Percentiles rank a stretch among this genome's conserved stretches.
phyloP scores from a whole-genome alignment of 2,888 invertebrate species.

The Sclerodermus sp. region DNA sequence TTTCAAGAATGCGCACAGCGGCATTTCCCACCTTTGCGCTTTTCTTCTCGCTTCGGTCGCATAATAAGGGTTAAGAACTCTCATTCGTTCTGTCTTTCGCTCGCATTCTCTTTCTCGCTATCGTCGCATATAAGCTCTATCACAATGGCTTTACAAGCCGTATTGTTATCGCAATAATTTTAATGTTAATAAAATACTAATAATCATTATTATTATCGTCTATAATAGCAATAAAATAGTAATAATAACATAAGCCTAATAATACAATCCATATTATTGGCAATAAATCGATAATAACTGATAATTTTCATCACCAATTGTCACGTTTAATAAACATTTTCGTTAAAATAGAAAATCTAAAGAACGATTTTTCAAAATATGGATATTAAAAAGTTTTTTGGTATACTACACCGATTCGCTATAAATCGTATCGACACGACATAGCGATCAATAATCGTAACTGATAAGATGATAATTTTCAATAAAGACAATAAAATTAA shows the following conservation, averaged over 20 bases:
- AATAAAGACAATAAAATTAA: slow-evolving; percentile 12
- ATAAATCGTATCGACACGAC: not conserved
- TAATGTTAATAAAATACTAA: slow-evolving; percentile 20
- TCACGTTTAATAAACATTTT: slow-evolving; percentile 6
- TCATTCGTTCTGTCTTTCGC: slow-evolving; percentile 13
- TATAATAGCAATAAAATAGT: slow-evolving; percentile 37
- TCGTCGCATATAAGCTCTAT: slow-evolving; percentile 56
- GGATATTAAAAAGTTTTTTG: slow-evolving; percentile 4
- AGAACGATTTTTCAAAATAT: slow-evolving; percentile 11
- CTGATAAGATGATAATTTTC: not conserved
- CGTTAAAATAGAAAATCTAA: slow-evolving; percentile 15
- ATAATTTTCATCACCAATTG: slow-evolving; percentile 30
- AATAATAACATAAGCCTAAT: slow-evolving; percentile 42
- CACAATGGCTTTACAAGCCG: slow-evolving; percentile 58
- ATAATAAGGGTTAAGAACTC: slow-evolving; percentile 8
- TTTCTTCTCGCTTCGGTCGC: slow-evolving; percentile 6
- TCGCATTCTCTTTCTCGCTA: slow-evolving; percentile 12
- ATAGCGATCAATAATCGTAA: slow-evolving; percentile 8
- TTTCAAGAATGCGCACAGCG: slow-evolving; percentile 21
- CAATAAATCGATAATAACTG: slow-evolving; percentile 33
- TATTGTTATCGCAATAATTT: slow-evolving; percentile 44
- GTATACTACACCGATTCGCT: slow-evolving; percentile 9
- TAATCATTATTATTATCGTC: slow-evolving; percentile 31
- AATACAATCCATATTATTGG: slow-evolving; percentile 20
- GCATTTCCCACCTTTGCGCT: slow-evolving; percentile 1